Percentiles rank a stretch among this genome's conserved stretches.
Conservation (phyloP, 2,113 vertebrate species). For the Aleadryas rufinucha region DNA sequence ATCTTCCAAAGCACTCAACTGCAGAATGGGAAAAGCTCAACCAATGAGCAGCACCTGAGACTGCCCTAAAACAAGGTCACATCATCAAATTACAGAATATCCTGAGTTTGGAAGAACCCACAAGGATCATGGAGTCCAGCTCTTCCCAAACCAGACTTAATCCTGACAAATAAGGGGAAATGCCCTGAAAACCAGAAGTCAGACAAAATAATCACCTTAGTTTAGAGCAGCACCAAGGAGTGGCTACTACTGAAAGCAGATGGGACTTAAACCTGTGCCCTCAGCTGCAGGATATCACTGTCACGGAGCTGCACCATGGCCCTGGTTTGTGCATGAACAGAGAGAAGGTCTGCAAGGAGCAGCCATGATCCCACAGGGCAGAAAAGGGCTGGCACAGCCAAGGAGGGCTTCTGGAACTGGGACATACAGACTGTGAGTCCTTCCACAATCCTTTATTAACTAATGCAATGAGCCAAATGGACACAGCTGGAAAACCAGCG, state of each 20-base stretch:
- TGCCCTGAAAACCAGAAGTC: background rate
- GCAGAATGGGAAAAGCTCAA: background rate
- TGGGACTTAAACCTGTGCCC: background rate
- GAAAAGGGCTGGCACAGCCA: background rate
- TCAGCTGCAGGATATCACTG: background rate
- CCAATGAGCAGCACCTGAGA: background rate
- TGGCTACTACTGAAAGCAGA: background rate
- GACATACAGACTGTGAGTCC: background rate
- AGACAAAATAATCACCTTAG: background rate
- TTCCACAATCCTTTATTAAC: background rate
- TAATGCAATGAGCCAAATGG: background rate
- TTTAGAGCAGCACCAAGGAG: background rate
- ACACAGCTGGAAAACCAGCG: background rate
- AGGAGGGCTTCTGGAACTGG: background rate
- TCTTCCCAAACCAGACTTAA: background rate
- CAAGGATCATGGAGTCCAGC: background rate
- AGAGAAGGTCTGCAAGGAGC: background rate
- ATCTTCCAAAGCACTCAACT: background rate
- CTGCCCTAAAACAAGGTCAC: background rate
- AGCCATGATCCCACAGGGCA: background rate
- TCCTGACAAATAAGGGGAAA: background rate
- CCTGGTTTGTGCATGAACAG: background rate
- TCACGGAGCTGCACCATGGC: background rate
- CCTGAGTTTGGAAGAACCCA: accelerated
- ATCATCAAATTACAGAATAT: background rate